These are phyloP conservation scores for Drosophila ercepeae DNA, from an alignment of 1,140 invertebrate species.

Conservation along the genomic window DNA sequence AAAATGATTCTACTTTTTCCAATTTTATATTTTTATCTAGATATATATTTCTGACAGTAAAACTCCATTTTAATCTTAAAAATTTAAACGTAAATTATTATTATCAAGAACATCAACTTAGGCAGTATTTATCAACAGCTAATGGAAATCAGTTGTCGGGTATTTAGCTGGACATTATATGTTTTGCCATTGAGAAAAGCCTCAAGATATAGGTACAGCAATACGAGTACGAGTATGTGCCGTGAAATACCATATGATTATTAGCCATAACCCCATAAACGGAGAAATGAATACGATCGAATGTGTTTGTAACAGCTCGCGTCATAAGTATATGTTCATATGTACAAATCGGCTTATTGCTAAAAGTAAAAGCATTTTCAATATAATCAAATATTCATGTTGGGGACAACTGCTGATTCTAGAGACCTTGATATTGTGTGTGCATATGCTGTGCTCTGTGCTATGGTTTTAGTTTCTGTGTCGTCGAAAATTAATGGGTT, in stretches of 20 bases:
- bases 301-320: slow-evolving; percentile 18
- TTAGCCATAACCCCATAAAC: slow-evolving; percentile 23
- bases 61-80: not conserved
- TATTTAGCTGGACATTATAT: slow-evolving; percentile 5
- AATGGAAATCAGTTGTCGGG: slow-evolving; percentile 18
- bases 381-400: slow-evolving; percentile 24
- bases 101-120: slow-evolving; percentile 6
- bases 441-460: slow-evolving; percentile 22
- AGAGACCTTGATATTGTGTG: slow-evolving; percentile 51
- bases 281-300: slow-evolving; percentile 19
- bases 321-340: slow-evolving; percentile 32
- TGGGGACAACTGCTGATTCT: slow-evolving; percentile 12
- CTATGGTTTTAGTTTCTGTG: slow-evolving; percentile 10
- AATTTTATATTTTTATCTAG: not conserved
- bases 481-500: slow-evolving; percentile 52
- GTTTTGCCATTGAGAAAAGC: slow-evolving; percentile 15
- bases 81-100: slow-evolving; percentile 2
- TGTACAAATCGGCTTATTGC: slow-evolving; percentile 32
- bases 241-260: slow-evolving; percentile 32
- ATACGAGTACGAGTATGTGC: no score
- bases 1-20: not conserved
- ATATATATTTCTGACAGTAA: not conserved
- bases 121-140: slow-evolving; percentile 27
- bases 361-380: slow-evolving; percentile 47
- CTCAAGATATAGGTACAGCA: slow-evolving; percentile 12